Percentiles rank a stretch among this genome's conserved stretches.
Evolutionary conservation across 2,888 invertebrate genomes (phyloP).

Genomic region (Coelopa pilipes): DNA sequence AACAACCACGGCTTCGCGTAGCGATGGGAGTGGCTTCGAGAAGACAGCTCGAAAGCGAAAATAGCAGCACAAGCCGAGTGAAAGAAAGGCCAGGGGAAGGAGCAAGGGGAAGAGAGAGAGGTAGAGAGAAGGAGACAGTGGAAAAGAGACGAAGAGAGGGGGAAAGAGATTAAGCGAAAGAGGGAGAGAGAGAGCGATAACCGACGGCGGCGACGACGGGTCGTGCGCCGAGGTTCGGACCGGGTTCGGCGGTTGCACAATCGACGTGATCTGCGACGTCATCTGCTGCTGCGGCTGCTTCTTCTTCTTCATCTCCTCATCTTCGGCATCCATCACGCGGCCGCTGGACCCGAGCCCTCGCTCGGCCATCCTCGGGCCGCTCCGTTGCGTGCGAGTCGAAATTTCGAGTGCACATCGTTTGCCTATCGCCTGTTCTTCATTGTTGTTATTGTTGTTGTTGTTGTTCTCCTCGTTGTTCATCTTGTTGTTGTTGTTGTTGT

Average conservation of each 20-base stretch:
- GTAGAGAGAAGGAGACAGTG: background rate
- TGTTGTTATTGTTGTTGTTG: background rate
- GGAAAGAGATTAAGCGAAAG: too few relatives aligned
- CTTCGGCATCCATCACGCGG: background rate
- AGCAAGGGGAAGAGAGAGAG: slow-evolving; percentile 5
- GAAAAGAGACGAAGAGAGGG: too few relatives aligned
- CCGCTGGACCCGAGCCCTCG: background rate
- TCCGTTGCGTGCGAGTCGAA: slow-evolving; percentile 5
- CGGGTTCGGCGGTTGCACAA: background rate
- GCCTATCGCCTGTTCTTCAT: background rate
- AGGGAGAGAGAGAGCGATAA: too few relatives aligned
- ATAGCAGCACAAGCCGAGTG: background rate
- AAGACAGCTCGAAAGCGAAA: background rate
- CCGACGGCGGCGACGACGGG: too few relatives aligned
- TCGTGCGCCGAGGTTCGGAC: too few relatives aligned
- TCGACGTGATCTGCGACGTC: background rate
- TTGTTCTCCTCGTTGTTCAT: background rate
- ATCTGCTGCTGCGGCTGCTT: background rate
- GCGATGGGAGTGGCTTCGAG: slow-evolving; percentile 11
- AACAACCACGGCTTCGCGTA: slow-evolving; percentile 23
- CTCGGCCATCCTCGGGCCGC: background rate
- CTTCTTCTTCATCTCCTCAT: background rate
- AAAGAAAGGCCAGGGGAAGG: background rate
- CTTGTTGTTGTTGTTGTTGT: background rate
- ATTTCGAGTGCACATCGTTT: slow-evolving; percentile 1